Evolutionary conservation across 2,888 invertebrate genomes (phyloP), one percentile per base, ranked within the genome.

Genomic region (Julus scanicus): DNA sequence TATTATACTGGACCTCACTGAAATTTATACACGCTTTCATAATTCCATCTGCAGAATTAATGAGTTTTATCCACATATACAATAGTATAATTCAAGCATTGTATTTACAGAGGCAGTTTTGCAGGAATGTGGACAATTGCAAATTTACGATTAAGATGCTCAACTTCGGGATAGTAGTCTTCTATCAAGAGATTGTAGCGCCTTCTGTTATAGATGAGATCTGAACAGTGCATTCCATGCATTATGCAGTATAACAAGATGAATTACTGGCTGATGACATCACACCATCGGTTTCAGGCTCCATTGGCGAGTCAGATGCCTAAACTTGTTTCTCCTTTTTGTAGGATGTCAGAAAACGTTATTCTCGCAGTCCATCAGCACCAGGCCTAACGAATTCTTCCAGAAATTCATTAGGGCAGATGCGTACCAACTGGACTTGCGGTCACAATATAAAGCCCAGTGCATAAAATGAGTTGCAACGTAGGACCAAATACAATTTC

Each of bases 231-330:
- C 29, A 20, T 71, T 20, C 29, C 20, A 71, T 71, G 20, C 71
- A 71, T 71, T 20, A 71, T 71, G 71, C 20, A 5, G 29, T 8
- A 29, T 71, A 71, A 20, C 0, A 29, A 71, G 29, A 71, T 71
- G 71, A 71, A 29, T 71, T 71, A 71, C 57, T 57, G n/a, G n/a
- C 57, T 57, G 57, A 57, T 71, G 71, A 71, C 71, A 71, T 71
- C 71, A 20, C 2, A 29, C 29, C 71, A 71, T 71, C 71, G 29
- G 20, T 71, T 71, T 29, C 29, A 71, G 71, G 29, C 20, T 29
- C 20, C 1, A 20, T 8, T 71, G 71, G 71, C 71, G 29, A 71
- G 20, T 1, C 71, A 20, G 29, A 71, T 71, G 71, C 20, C 71
- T 71, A 71, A 8, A 71, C 29, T 71, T 20, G 71, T 71, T 71